phyloP scores from a whole-genome alignment of 1,140 invertebrate species.

The Halyomorpha halys region DNA sequence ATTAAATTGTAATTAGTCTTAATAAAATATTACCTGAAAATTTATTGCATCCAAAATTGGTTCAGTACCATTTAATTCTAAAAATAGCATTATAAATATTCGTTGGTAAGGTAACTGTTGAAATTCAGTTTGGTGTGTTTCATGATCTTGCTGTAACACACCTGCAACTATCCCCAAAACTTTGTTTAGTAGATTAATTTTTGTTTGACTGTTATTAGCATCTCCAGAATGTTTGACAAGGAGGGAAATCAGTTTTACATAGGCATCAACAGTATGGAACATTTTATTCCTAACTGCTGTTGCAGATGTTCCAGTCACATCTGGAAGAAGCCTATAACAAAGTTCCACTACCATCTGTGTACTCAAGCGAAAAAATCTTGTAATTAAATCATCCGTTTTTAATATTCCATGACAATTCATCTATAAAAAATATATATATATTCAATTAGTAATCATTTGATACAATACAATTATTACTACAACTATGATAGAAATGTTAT shows the following conservation, averaged over 20 bases:
- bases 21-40: constrained; percentile 50
- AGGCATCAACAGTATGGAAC: constrained; percentile 91
- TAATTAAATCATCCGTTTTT: constrained; percentile 95
- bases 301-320: constrained; percentile 51
- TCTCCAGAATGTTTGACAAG: constrained; percentile 94
- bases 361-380: constrained; percentile 90
- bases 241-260: constrained; percentile 84
- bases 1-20: not conserved
- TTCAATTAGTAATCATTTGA: no score
- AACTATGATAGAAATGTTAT: no score
- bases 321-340: constrained; percentile 65
- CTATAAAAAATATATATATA: constrained; percentile 37
- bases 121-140: constrained; percentile 69
- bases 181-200: constrained; percentile 94
- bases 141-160: constrained; percentile 90
- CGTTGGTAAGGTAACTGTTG: constrained; percentile 96
- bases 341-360: constrained; percentile 95
- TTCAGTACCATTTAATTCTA: constrained; percentile 90
- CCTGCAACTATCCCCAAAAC: constrained; percentile 89
- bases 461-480: no score
- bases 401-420: constrained; percentile 95
- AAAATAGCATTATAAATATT: constrained; percentile 93
- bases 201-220: constrained; percentile 76
- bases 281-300: constrained; percentile 58
- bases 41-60: constrained; percentile 85